Evolutionary conservation across 2,797 vertebrate species (phyloP).

Genomic region (Characodon lateralis): DNA sequence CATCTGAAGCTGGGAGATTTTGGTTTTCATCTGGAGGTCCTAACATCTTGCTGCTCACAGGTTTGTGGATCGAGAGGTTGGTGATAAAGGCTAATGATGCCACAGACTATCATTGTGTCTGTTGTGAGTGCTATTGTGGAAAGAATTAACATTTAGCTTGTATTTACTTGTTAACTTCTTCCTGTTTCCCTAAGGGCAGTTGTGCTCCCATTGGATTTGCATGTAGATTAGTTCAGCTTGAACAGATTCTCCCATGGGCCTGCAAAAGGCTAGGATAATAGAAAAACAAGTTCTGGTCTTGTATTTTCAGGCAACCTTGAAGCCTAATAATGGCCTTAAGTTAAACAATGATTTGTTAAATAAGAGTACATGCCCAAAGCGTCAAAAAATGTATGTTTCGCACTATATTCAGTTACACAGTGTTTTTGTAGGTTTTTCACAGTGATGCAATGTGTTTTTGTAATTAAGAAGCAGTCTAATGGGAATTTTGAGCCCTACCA

Average conservation of each 20-base stretch:
- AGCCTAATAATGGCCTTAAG: conserved; percentile 28
- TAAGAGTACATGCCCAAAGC: neutral
- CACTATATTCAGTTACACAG: neutral
- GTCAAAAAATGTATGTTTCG: conserved; percentile 5
- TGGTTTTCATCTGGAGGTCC: conserved; percentile 51
- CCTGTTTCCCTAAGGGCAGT: conserved; percentile 34
- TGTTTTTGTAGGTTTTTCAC: neutral
- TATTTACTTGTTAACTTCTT: conserved; percentile 48
- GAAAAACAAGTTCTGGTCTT: conserved; percentile 57
- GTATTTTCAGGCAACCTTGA: conserved; percentile 29
- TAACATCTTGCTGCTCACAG: conserved; percentile 23
- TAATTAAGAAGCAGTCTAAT: conserved; percentile 17
- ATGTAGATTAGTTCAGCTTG: conserved; percentile 66
- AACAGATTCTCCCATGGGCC: conserved; percentile 38
- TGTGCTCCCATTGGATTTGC: conserved; percentile 30
- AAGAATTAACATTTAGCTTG: conserved; percentile 53
- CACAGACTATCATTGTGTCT: conserved; percentile 27
- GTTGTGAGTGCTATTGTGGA: conserved; percentile 18
- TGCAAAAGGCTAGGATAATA: conserved; percentile 34
- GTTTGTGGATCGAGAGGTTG: conserved; percentile 52
- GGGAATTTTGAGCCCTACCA: conserved; percentile 27
- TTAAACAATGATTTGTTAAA: conserved; percentile 13
- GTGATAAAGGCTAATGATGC: conserved; percentile 30
- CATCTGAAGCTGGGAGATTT: conserved; percentile 36
- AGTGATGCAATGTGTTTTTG: conserved; percentile 7